phyloP scores from a whole-genome alignment of 2,888 invertebrate genomes.

The Ophraella communa region DNA sequence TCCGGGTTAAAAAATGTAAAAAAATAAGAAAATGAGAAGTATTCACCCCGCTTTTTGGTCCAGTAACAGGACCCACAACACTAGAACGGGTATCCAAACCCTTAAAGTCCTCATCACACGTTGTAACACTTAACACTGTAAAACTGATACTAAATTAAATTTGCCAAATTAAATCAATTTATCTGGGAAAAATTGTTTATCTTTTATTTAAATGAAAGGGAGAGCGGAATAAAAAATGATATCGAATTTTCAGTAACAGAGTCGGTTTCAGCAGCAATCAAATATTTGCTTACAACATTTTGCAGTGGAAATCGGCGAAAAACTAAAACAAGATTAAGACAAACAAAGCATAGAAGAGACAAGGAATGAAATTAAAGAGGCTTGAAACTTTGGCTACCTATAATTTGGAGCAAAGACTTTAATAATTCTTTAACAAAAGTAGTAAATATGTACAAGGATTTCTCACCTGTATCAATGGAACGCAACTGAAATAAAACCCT shows the following conservation, averaged over 20 bases:
- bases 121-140: slow-evolving; percentile 6
- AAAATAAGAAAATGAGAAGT: background rate
- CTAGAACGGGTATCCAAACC: slow-evolving; percentile 8
- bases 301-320: too few species aligned
- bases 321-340: too few species aligned
- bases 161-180: slow-evolving; percentile 14
- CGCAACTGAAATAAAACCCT: too few species aligned
- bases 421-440: too few species aligned
- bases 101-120: slow-evolving; percentile 13
- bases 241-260: slow-evolving; percentile 8
- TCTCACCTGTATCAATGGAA: too few species aligned
- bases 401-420: too few species aligned
- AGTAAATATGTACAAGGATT: too few species aligned
- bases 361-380: too few species aligned
- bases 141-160: slow-evolving; percentile 20
- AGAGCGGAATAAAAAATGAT: slow-evolving; percentile 10
- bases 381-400: too few species aligned
- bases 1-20: background rate
- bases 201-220: slow-evolving; percentile 12
- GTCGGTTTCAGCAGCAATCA: background rate
- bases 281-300: too few species aligned
- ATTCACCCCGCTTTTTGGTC: slow-evolving; percentile 11
- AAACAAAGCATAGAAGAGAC: too few species aligned
- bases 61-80: slow-evolving; percentile 9
- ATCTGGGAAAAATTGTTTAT: slow-evolving; percentile 14